Conservation (phyloP, 2,797 vertebrate genomes). For the Liasis olivaceus region DNA sequence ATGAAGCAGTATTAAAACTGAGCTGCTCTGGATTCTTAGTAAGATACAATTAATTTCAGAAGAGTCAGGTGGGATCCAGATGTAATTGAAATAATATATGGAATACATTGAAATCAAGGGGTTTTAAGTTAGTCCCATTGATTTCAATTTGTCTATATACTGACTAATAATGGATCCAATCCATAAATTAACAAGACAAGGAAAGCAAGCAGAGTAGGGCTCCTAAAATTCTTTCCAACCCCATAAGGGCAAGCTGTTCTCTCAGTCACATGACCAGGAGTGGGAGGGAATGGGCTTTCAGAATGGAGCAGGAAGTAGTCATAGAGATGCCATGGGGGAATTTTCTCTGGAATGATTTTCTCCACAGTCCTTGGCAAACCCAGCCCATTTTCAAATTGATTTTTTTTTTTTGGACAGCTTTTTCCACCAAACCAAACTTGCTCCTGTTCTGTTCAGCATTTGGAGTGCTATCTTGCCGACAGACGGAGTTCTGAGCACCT, state of each 20-base stretch:
- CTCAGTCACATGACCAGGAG: background rate
- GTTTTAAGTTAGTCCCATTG: background rate
- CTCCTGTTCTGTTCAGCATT: background rate
- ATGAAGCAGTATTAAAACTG: background rate
- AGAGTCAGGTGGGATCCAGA: background rate
- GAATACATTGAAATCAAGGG: background rate
- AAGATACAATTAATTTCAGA: background rate
- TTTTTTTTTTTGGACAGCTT: background rate
- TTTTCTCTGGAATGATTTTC: background rate
- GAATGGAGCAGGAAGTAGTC: background rate
- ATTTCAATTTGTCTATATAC: background rate
- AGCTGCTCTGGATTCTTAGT: background rate
- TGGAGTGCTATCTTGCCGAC: background rate
- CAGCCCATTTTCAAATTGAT: background rate
- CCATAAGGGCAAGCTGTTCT: background rate
- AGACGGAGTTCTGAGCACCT: background rate
- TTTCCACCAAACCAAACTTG: background rate
- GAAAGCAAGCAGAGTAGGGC: background rate
- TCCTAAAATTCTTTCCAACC: background rate
- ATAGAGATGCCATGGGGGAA: background rate
- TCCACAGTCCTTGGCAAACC: background rate
- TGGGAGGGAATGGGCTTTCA: background rate
- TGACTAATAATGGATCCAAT: background rate
- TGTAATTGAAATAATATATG: background rate
- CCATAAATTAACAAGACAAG: background rate